Conservation (phyloP, 2,888 invertebrate genomes). For the Tetanocera ferruginea region DNA sequence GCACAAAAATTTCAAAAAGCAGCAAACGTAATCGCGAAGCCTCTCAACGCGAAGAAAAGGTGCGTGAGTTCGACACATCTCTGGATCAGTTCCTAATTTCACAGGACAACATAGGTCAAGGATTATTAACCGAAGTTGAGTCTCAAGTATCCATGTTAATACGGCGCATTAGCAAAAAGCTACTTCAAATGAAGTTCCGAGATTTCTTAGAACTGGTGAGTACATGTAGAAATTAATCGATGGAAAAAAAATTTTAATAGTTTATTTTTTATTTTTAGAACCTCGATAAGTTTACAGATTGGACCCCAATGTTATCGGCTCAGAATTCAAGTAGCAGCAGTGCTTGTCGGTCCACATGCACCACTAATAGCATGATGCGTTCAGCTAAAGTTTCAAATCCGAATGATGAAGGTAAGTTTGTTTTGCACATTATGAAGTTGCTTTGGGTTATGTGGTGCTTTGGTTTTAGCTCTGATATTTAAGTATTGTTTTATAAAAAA, state of each 20-base stretch:
- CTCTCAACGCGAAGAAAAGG: conserved; percentile 64
- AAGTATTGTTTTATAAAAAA: too few relatives aligned
- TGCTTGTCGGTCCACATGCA: conserved; percentile 51
- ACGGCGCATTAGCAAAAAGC: conserved; percentile 50
- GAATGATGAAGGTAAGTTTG: conserved; percentile 56
- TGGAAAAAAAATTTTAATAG: not conserved
- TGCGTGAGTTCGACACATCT: conserved; percentile 61
- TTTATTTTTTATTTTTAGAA: conserved; percentile 33
- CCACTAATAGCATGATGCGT: conserved; percentile 35
- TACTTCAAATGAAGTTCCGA: conserved; percentile 60
- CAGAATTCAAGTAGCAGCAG: conserved; percentile 45
- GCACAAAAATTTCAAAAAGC: conserved; percentile 67
- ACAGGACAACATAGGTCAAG: conserved; percentile 55
- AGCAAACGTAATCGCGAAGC: conserved; percentile 67
- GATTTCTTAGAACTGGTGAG: conserved; percentile 60
- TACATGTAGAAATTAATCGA: not conserved
- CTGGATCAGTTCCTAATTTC: conserved; percentile 56
- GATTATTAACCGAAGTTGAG: conserved; percentile 49
- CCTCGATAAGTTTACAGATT: conserved; percentile 52
- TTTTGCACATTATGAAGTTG: conserved; percentile 6
- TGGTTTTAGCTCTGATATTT: too few relatives aligned
- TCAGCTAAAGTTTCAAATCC: conserved; percentile 46
- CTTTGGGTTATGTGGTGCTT: not conserved
- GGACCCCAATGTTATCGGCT: not conserved
- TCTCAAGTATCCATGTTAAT: conserved; percentile 49